Base-by-base conservation (phyloP, 2,797 vertebrate species). In the Linurgus olivaceus region DNA sequence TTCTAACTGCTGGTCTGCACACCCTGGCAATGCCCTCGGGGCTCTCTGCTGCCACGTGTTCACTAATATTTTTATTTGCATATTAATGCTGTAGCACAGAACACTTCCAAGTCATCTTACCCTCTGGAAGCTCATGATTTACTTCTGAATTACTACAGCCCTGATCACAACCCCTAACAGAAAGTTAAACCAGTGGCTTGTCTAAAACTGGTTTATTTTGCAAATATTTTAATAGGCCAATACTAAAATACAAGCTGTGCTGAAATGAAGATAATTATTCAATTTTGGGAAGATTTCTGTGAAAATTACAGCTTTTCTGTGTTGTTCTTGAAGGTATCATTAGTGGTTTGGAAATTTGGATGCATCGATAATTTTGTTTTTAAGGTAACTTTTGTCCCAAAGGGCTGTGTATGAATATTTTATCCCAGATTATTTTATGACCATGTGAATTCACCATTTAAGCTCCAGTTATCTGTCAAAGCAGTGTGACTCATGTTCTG, bases 91-190 rank as follows among this genome's bases (percentile, higher is more conserved):
- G 18, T 2, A 33, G 24, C 40, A 72, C 10, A 63, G 15, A 59
- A 38, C 45, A 44, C 9, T 65, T 65, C 31, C 29, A 58, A 77
- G 28, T 14, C 50, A 47, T n/a, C 17, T 5, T 3, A 35, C 11
- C 18, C 24, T 42, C 47, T 66, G n/a, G n/a, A 76, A 79, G 1
- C 4, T 68, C 13, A 14, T 17, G 0, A 33, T 54, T 91, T 68
- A 40, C 17, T 59, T 23, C n/a, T 42, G 21, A 57, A n/a, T 76
- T 13, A 37, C 9, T 25, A 17, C 9, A 2, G 73, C 35, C 21
- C 29, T 9, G 0, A 35, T 59, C 62, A 62, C 0, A 0, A 14
- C 9, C 35, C 58, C 29, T 25, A 71, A 33, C 0, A 11, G n/a
- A 61, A 89, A 78, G 20, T n/a, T 67, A 59, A 87, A 67, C 14